These are phyloP conservation scores for Archocentrus centrarchus DNA, from an alignment of 2,113 vertebrate genomes.

Conservation along the genomic window DNA sequence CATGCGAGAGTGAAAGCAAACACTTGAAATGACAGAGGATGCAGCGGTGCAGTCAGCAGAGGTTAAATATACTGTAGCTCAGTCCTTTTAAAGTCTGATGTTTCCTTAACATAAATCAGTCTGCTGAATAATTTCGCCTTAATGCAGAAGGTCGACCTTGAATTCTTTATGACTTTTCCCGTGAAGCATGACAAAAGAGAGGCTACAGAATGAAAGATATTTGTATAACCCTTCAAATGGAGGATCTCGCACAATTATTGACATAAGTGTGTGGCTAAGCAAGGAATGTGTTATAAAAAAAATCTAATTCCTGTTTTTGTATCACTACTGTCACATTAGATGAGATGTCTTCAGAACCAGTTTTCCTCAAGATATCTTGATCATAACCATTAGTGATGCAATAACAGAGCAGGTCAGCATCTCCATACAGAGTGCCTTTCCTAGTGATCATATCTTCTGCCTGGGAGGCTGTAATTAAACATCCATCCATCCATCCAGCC, in stretches of 20 bases:
- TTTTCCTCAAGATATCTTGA: slow-evolving; percentile 1
- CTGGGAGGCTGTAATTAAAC: neutral
- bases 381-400: neutral
- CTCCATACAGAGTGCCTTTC: neutral
- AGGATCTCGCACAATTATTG: neutral
- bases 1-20: slow-evolving; percentile 44
- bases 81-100: slow-evolving; percentile 41
- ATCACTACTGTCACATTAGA: neutral
- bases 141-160: slow-evolving; percentile 20
- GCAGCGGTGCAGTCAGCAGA: slow-evolving; percentile 21
- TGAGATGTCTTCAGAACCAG: neutral
- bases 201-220: slow-evolving; percentile 22
- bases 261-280: neutral
- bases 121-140: slow-evolving; percentile 48
- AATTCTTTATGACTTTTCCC: slow-evolving; percentile 57
- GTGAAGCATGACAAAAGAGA: slow-evolving; percentile 40
- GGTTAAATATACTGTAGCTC: slow-evolving; percentile 36
- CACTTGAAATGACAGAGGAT: slow-evolving; percentile 9
- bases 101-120: slow-evolving; percentile 67
- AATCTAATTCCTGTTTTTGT: neutral
- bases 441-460: neutral
- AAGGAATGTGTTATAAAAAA: neutral
- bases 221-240: neutral
- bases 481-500: too few species aligned
- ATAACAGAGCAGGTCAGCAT: neutral